Evolutionary conservation across 92 coral and sea anemone genomes (phyloP).

Genomic region (Phenganax stokvisi): DNA sequence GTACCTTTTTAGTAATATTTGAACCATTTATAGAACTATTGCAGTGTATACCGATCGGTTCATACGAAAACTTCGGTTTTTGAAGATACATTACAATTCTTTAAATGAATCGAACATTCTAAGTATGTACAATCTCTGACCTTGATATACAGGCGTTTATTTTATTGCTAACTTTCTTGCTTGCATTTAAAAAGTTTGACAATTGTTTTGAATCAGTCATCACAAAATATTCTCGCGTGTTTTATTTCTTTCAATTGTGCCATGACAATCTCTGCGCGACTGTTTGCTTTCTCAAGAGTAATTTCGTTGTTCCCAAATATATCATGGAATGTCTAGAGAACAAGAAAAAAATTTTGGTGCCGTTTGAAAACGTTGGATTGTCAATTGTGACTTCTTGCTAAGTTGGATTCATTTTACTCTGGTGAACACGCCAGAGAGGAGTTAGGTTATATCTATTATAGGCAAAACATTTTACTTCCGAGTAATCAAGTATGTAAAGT

Average conservation of each 20-base stretch:
- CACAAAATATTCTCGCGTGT: constrained; percentile 69
- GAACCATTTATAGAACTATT: too few species aligned
- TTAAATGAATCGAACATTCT: neutral
- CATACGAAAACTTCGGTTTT: neutral
- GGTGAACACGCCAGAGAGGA: too few species aligned
- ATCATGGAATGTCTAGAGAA: constrained; percentile 75
- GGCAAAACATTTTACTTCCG: neutral
- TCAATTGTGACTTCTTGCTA: neutral
- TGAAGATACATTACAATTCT: too few species aligned
- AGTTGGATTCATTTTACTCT: neutral
- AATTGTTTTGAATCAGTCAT: constrained; percentile 35
- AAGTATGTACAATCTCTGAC: neutral
- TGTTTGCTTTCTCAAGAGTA: constrained; percentile 74
- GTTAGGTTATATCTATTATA: neutral
- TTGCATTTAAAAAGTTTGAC: neutral
- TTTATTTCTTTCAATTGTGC: constrained; percentile 75
- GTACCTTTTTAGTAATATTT: too few species aligned
- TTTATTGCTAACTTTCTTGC: too few species aligned
- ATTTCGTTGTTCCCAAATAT: constrained; percentile 69
- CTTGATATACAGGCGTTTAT: neutral
- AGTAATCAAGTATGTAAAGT: neutral
- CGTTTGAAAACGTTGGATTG: too few species aligned
- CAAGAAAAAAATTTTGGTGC: neutral
- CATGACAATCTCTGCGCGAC: constrained; percentile 80
- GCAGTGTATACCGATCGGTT: too few species aligned